Base-by-base conservation (phyloP, 2,797 vertebrate genomes). In the Poeciliopsis turneri region DNA sequence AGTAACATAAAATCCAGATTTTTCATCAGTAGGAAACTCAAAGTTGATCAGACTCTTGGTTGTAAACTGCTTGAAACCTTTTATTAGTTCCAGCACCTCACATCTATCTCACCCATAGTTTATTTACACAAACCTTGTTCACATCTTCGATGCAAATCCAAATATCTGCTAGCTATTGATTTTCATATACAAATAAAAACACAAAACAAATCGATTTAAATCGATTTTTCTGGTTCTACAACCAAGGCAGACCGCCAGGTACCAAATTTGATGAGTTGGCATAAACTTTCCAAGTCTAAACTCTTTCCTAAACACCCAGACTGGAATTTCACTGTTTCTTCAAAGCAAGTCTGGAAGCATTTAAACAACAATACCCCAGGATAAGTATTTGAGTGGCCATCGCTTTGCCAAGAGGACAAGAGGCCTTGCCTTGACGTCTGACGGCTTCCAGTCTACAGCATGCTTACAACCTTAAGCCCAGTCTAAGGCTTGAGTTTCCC, bases 341-440 rank as follows among this genome's bases (percentile, higher is more conserved):
- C 83, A 88, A 89, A 90, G 90, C 76, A 89, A 87, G 88, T 92
- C 90, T 94, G 92, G 88, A 92, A 94, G 87, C 92, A 88, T 91
- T 94, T 92, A 87, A 86, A 89, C 89, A 89, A 91, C 84, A 88
- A 90, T 90, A 91, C 72, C 82, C 77, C 68, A 53, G 79, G 88
- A 91, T 90, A 87, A 91, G 83, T 86, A 83, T 92, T 91, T 88
- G 87, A 88, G 82, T 87, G 88, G 87, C 90, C 84, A 87, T 84
- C 59, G 77, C 80, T 71, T 81, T 92, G 86, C 87, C 90, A 87
- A 87, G 84, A 78, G 92, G 86, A 92, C 80, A 76, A 88, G 90
- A 89, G 86, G 87, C 89, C 87, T 83, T 70, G 75, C 4, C 15
- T 78, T 85, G 83, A 90, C 76, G 75, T 87, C 87, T 89, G 85